Conservation (phyloP, 2,797 vertebrate genomes). For the Taeniopygia guttata region DNA sequence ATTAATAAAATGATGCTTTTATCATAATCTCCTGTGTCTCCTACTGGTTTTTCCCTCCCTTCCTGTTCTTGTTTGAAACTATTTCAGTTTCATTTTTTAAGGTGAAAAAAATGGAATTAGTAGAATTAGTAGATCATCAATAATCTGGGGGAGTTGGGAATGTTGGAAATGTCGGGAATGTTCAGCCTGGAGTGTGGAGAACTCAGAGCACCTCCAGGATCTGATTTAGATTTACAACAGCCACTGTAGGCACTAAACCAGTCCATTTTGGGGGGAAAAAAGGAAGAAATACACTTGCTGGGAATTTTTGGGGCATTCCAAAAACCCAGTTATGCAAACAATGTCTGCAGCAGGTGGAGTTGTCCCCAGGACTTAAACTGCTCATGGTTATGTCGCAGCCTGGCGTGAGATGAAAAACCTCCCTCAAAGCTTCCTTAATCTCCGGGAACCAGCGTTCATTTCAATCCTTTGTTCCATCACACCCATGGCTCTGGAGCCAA, state of each 20-base stretch:
- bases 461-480: background rate
- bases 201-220: background rate
- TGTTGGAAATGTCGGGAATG: background rate
- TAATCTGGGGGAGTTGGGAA: no score
- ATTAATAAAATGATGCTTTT: slow-evolving; percentile 27
- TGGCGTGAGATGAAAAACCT: background rate
- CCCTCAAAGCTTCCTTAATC: slow-evolving; percentile 6
- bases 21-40: background rate
- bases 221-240: background rate
- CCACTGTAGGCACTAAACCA: background rate
- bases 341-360: background rate
- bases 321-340: background rate
- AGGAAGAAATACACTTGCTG: background rate
- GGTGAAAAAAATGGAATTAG: no score
- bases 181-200: background rate
- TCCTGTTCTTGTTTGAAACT: background rate
- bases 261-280: background rate
- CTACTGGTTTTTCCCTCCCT: background rate
- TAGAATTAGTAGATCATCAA: background rate
- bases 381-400: background rate
- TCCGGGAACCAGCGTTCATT: background rate
- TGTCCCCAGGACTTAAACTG: background rate
- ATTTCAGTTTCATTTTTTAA: background rate
- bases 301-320: background rate
- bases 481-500: background rate